Evolutionary conservation across 2,888 invertebrate genomes (phyloP).

Genomic region (Exocentrus adspersus): DNA sequence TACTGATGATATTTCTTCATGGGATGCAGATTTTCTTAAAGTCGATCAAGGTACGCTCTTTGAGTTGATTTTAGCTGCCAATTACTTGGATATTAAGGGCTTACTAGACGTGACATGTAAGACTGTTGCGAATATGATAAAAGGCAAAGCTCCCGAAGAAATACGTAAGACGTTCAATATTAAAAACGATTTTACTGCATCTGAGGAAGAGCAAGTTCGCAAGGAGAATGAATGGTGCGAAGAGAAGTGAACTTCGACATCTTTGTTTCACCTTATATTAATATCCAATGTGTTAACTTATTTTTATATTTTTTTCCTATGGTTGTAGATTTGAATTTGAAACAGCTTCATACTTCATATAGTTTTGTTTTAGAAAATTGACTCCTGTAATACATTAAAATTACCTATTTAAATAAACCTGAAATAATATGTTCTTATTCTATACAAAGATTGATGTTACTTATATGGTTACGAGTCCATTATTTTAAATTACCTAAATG

Average conservation of each 20-base stretch:
- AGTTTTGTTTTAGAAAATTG: not conserved
- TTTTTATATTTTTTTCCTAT: conserved; percentile 14
- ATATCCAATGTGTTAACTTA: conserved; percentile 20
- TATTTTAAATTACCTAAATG: no score
- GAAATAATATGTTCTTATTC: not conserved
- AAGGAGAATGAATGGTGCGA: conserved; percentile 97
- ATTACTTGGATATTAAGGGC: conserved; percentile 96
- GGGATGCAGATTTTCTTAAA: conserved; percentile 99
- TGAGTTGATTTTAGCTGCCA: conserved; percentile 95
- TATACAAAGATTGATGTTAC: not conserved
- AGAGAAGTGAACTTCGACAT: conserved; percentile 71
- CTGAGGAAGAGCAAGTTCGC: conserved; percentile 98
- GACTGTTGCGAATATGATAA: conserved; percentile 98
- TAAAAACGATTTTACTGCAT: conserved; percentile 94
- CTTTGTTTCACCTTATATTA: not conserved
- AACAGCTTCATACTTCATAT: conserved; percentile 4
- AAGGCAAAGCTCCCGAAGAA: conserved; percentile 97
- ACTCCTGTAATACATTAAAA: conserved; percentile 3
- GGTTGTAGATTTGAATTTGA: conserved; percentile 13
- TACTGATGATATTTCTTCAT: conserved; percentile 98
- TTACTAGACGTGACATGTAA: conserved; percentile 98
- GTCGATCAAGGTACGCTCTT: conserved; percentile 97
- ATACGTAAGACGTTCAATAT: conserved; percentile 97
- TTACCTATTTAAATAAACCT: no score
- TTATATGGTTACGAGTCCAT: no score